Evolutionary conservation across 23 tunicate genomes (phyloP), one percentile per base, ranked within the genome.

Genomic region (Phallusia fumigata): DNA sequence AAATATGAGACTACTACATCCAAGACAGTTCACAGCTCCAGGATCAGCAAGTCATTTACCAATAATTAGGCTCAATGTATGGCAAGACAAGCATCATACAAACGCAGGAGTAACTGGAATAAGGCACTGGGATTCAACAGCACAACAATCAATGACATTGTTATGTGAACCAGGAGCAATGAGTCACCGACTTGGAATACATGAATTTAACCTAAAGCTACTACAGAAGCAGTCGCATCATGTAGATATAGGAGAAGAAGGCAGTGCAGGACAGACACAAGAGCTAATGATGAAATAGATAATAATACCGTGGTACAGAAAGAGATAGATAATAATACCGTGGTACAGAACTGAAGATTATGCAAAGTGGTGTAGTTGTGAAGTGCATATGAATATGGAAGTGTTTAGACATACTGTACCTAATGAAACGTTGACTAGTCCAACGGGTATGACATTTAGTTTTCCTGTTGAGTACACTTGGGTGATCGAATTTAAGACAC

Each of bases 341-440:
- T 74, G 77, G 77, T 74, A 74, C 10, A 30, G 77, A 74, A 74
- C 77, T 11, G 77, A 74, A 74, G 77, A 74, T 15, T 74, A 74
- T 74, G 16, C 34, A 11, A 74, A 74, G 16, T 74, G 77, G 40
- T 74, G 77, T 35, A 74, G 35, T 28, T 74, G 77, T 74, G 35
- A 33, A 19, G 77, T 74, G 34, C 33, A 11, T 13, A 11, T 74
- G 34, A 74, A 74, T 74, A 3, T 74, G 35, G 77, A 74, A 15
- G 77, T 74, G 13, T 74, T 74, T 35, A 74, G 35, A 35, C 45
- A 33, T 19, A 74, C 77, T 3, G 35, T 74, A 3, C 77, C 77
- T 33, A 74, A 74, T 74, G 35, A 74, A 74, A 74, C 77, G 19
- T 19, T 74, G 2, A 31, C 34, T 11, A 35, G 22, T 24, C 31